phyloP scores from a whole-genome alignment of 2,888 invertebrate species.

The Orgyia antiqua region DNA sequence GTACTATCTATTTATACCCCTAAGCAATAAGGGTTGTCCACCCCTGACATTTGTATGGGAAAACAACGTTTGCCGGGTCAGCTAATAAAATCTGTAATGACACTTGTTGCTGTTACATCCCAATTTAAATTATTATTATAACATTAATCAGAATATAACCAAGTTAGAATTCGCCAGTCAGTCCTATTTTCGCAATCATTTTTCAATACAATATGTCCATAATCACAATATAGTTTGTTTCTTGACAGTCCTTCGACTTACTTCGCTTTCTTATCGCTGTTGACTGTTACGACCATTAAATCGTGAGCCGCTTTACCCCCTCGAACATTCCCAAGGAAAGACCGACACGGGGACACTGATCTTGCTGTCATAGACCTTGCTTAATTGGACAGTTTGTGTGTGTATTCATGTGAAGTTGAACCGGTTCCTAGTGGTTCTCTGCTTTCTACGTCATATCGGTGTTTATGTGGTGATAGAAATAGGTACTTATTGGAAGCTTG shows the following conservation, averaged over 20 bases:
- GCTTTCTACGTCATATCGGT: conserved; percentile 66
- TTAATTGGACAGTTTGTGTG: conserved; percentile 66
- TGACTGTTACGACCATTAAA: conserved; percentile 49
- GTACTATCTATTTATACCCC: no score
- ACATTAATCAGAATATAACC: no score
- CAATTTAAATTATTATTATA: no score
- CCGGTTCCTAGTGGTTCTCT: conserved; percentile 64
- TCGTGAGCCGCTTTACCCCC: conserved; percentile 45
- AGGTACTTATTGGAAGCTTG: conserved; percentile 46
- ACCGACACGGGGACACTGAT: conserved; percentile 46
- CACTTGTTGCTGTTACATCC: no score
- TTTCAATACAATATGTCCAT: conserved; percentile 25
- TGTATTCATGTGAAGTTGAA: conserved; percentile 63
- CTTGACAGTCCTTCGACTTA: conserved; percentile 53
- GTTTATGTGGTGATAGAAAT: conserved; percentile 42
- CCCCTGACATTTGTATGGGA: no score
- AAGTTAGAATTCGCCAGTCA: no score
- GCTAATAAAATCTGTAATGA: no score
- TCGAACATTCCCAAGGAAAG: conserved; percentile 31
- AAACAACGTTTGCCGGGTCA: no score
- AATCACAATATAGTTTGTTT: conserved; percentile 54
- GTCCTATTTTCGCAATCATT: conserved; percentile 24
- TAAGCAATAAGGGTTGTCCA: no score
- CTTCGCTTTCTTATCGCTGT: conserved; percentile 67
- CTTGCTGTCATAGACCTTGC: conserved; percentile 59